phyloP scores from a whole-genome alignment of 2,113 vertebrate species.

The Clarias magur region DNA sequence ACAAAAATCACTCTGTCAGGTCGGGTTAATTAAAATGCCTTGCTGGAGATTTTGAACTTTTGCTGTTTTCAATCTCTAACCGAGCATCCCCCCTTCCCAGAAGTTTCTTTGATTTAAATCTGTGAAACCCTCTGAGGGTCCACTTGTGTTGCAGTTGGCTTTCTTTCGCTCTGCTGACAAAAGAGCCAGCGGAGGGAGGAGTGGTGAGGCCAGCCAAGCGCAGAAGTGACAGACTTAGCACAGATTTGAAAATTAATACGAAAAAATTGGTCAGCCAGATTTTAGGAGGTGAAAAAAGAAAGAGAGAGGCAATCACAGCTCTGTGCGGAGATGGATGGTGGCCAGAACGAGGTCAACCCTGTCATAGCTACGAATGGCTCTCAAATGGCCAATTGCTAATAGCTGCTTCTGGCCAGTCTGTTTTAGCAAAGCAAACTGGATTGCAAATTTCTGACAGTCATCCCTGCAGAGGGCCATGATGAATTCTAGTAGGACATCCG shows the following conservation, averaged over 20 bases:
- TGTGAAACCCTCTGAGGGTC: conserved; percentile 49
- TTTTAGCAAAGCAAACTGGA: conserved; percentile 33
- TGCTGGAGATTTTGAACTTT: conserved; percentile 53
- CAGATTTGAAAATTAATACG: conserved; percentile 52
- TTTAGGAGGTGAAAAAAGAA: conserved; percentile 39
- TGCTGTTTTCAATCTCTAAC: conserved; percentile 47
- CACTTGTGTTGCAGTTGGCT: conserved; percentile 55
- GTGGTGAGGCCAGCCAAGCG: conserved; percentile 35
- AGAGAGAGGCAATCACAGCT: conserved; percentile 41
- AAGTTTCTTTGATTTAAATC: conserved; percentile 58
- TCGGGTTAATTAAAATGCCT: conserved; percentile 64
- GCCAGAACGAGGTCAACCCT: conserved; percentile 38
- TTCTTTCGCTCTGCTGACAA: conserved; percentile 29
- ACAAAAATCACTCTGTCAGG: conserved; percentile 62
- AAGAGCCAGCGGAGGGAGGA: conserved; percentile 32
- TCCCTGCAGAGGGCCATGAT: conserved; percentile 41
- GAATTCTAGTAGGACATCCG: conserved; percentile 48
- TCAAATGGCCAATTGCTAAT: conserved; percentile 48
- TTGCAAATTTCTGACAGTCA: conserved; percentile 22
- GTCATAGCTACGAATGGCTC: conserved; percentile 50
- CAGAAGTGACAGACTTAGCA: conserved; percentile 48
- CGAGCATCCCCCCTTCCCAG: conserved; percentile 14
- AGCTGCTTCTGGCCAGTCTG: conserved; percentile 42
- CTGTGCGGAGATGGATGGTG: conserved; percentile 39
- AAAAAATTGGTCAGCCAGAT: conserved; percentile 33